Evolutionary conservation across 2,888 invertebrate genomes (phyloP).

Genomic region (Lasioglossum morio): DNA sequence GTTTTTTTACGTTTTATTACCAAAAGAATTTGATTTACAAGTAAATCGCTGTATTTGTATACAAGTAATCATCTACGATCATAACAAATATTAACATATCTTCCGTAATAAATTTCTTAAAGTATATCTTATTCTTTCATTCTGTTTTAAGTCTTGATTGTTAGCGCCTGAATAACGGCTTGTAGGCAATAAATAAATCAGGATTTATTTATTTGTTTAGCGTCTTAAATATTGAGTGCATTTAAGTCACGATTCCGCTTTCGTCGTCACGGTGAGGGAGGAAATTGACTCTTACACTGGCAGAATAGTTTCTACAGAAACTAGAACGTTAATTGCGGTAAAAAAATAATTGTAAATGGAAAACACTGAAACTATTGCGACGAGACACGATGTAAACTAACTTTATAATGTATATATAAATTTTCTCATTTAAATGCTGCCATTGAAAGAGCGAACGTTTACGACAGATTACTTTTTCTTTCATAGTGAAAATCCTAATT

Average conservation of each 20-base stretch:
- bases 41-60: constrained; percentile 61
- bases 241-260: constrained; percentile 61
- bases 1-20: constrained; percentile 74
- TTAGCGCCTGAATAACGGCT: constrained; percentile 49
- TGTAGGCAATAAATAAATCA: constrained; percentile 62
- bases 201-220: constrained; percentile 12
- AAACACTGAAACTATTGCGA: neutral
- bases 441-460: constrained; percentile 37
- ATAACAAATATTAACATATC: constrained; percentile 72
- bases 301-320: constrained; percentile 5
- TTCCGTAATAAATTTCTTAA: constrained; percentile 65
- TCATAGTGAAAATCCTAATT: constrained; percentile 17
- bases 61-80: constrained; percentile 70
- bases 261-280: neutral
- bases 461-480: constrained; percentile 8
- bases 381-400: neutral
- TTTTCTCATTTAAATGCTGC: constrained; percentile 17
- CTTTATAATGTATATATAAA: neutral
- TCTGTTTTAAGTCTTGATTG: constrained; percentile 59
- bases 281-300: constrained; percentile 35
- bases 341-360: neutral
- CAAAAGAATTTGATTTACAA: constrained; percentile 79
- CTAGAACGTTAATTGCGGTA: neutral
- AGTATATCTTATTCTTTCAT: constrained; percentile 42
- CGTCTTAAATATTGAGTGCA: constrained; percentile 66